Conservation (phyloP, 2,113 vertebrate genomes). For the Zosterops lateralis region DNA sequence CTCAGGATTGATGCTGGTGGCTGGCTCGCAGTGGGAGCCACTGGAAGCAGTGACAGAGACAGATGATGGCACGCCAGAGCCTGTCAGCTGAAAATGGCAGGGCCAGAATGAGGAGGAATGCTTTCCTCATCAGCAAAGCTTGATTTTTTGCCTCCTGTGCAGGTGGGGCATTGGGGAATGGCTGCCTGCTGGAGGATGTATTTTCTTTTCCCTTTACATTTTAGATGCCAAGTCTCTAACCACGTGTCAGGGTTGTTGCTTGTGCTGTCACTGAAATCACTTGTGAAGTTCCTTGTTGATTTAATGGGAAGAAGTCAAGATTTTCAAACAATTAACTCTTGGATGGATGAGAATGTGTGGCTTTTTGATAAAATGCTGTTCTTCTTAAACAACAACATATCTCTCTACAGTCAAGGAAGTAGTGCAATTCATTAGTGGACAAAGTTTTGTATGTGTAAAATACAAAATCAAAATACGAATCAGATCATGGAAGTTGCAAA, state of each 20-base stretch:
- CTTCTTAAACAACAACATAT: neutral
- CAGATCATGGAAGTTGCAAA: neutral
- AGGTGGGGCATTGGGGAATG: neutral
- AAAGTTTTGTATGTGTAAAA: neutral
- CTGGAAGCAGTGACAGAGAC: constrained; percentile 71
- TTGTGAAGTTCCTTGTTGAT: neutral
- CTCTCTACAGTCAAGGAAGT: neutral
- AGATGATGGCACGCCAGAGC: constrained; percentile 65
- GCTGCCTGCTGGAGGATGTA: neutral
- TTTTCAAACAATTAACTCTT: neutral
- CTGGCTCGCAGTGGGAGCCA: constrained; percentile 63
- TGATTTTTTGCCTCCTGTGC: constrained; percentile 17
- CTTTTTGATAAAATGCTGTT: neutral
- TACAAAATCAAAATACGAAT: neutral
- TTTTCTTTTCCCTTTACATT: neutral
- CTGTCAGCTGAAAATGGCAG: constrained; percentile 67
- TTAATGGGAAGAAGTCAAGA: neutral
- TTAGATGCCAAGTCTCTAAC: neutral
- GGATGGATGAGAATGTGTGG: neutral
- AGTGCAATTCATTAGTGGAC: neutral
- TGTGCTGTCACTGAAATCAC: neutral
- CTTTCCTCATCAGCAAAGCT: constrained; percentile 57
- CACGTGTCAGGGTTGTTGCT: neutral
- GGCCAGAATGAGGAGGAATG: constrained; percentile 42
- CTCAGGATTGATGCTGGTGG: constrained; percentile 58